A percentile compares a stretch with the other conserved stretches of the same genome.
Evolutionary conservation across 2,113 vertebrate genomes (phyloP).

Genomic region (Paracanthobrama guichenoti): DNA sequence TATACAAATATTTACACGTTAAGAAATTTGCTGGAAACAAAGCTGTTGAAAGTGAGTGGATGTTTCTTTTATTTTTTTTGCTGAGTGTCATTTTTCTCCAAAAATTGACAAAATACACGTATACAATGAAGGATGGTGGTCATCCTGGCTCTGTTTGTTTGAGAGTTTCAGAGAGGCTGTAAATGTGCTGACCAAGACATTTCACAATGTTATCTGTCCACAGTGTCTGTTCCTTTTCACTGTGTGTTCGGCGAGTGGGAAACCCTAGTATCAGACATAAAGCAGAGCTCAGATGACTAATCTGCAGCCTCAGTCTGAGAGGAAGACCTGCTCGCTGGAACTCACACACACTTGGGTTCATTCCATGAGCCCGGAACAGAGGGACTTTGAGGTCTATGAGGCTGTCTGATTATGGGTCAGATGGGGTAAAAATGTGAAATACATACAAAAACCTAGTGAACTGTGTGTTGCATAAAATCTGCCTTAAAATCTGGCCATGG

Average conservation of each 20-base stretch:
- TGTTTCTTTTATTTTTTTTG: no score
- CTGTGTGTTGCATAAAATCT: not conserved
- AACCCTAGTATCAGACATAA: conserved; percentile 1
- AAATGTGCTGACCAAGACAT: conserved; percentile 27
- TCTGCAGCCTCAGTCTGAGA: not conserved
- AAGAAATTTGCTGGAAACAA: no score
- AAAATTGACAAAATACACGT: no score
- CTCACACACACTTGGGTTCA: not conserved
- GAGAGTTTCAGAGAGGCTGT: not conserved
- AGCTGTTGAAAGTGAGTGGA: no score
- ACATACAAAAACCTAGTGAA: not conserved
- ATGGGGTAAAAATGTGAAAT: not conserved
- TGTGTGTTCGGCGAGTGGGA: not conserved
- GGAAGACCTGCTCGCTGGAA: not conserved
- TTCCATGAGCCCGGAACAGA: not conserved
- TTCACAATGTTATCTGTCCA: conserved; percentile 22
- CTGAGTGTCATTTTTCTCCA: no score
- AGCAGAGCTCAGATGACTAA: not conserved
- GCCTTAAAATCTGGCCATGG: not conserved
- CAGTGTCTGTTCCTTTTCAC: conserved; percentile 18
- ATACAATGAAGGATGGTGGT: not conserved
- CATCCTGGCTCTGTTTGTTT: not conserved
- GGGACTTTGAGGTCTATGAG: not conserved
- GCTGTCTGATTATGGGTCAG: not conserved
- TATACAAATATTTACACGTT: no score